Evolutionary conservation across 2,888 invertebrate species (phyloP), one percentile per base, ranked within the genome.

Genomic region (Rhamnusium bicolor): DNA sequence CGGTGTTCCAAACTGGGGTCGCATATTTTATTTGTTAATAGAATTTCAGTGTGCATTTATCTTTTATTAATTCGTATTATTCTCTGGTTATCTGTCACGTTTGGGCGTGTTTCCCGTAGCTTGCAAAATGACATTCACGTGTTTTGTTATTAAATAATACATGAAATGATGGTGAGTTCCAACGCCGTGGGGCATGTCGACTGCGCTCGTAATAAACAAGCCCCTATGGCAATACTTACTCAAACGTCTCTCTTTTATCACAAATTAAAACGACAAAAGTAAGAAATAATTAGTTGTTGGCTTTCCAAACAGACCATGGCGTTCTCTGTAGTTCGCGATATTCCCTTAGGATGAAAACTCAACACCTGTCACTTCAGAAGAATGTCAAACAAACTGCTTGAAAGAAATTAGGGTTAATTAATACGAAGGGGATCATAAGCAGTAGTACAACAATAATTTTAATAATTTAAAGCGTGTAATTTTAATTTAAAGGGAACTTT

Each of bases 201-300:
- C 19, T 65, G 75, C 12, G 6, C 63, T 72, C 61, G 62, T 75
- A 69, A 77, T 74, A 74, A 79, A 75, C 71, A 75, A 75, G 65
- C 72, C 79, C 76, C 74, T 58, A 75, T 75, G 75, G 73, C 73
- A 40, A 65, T 72, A 62, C 71, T 73, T 70, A 66, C 70, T 73
- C 69, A 63, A 16, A 61, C 69, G 68, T 72, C 68, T 72, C 72
- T 75, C 72, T 75, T 78, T 78, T 75, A 74, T 76, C 65, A 72
- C 71, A 72, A 74, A 76, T 78, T 73, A 74, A 78, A 77, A 71
- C 49, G 75, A 66, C 71, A 66, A 76, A 76, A 74, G 74, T 76
- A 74, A 72, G 63, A 79, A 78, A 78, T 78, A 79, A 79, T 78
- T 78, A 79, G 78, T 69, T 65, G 51, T 40, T 54, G 58, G 47